Evolutionary conservation across 2,113 vertebrate genomes (phyloP).

Genomic region (Excalfactoria chinensis): DNA sequence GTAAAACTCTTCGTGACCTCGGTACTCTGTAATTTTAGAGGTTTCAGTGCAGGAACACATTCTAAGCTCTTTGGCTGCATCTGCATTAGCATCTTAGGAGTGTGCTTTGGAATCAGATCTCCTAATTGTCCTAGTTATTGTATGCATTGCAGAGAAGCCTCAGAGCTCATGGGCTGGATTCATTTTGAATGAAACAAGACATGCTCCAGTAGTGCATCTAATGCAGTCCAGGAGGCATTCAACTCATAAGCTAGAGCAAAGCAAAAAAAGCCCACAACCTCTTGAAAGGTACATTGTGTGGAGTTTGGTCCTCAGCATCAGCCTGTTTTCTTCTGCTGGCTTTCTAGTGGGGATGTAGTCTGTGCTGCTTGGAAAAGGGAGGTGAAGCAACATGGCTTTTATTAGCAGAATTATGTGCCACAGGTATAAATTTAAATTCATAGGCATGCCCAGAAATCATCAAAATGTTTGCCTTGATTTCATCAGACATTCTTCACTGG

Average conservation of each 20-base stretch:
- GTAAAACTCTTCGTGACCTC: neutral
- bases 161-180: neutral
- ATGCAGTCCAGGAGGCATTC: neutral
- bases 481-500: neutral
- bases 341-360: neutral
- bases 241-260: neutral
- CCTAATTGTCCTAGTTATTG: neutral
- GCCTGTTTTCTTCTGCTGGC: neutral
- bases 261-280: neutral
- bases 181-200: neutral
- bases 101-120: neutral
- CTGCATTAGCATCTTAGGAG: neutral
- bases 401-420: neutral
- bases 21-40: slow-evolving; percentile 24
- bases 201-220: neutral
- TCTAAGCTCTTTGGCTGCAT: neutral
- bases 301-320: neutral
- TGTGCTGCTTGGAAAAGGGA: slow-evolving; percentile 1
- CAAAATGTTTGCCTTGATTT: slow-evolving; percentile 7
- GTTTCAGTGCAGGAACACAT: slow-evolving; percentile 4
- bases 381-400: neutral
- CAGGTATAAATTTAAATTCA: neutral
- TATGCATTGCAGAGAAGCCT: neutral
- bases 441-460: neutral
- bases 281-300: neutral